Base-by-base conservation (phyloP, 2,888 invertebrate species). In the Hybos culiciformis region DNA sequence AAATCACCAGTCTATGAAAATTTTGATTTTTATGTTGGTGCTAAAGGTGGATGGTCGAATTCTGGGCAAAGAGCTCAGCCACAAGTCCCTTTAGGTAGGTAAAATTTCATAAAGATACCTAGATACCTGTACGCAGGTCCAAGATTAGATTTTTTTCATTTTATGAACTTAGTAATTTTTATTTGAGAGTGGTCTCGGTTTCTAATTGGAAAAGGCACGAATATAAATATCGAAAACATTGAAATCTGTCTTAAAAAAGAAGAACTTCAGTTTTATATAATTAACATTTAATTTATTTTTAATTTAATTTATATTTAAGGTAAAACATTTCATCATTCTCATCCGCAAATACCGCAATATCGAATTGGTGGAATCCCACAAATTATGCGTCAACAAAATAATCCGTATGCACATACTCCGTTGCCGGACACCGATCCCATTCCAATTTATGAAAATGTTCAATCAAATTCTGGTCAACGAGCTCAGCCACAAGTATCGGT, bases 51-150 rank as follows among this genome's bases (percentile, higher is more conserved):
- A 36, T 67, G 49, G 48, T 65, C 48, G 17, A 59, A 60, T 43
- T n/a, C n/a, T n/a, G n/a, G n/a, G n/a, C 77, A 80, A 49, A 82
- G 83, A 60, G 86, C 86, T 8, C 85, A 86, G 58, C 86, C 87
- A 0, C 86, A 87, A 66, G 80, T 83, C 34, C 80, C 83, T 45
- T 72, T 75, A 17, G 74, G 74, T 49, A 15, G 7, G 9, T 17
- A 32, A 32, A 29, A 29, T 29, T 8, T 29, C n/a, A n/a, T n/a
- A n/a, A n/a, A n/a, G n/a, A n/a, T n/a, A n/a, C n/a, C n/a, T n/a
- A n/a, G n/a, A n/a, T n/a, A n/a, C n/a, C n/a, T n/a, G n/a, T n/a
- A n/a, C n/a, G n/a, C n/a, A n/a, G n/a, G n/a, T n/a, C n/a, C n/a
- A n/a, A n/a, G n/a, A n/a, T n/a, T n/a, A n/a, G n/a, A n/a, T n/a